Base-by-base conservation (phyloP, 2,113 vertebrate species). In the Capreolus pygargus region DNA sequence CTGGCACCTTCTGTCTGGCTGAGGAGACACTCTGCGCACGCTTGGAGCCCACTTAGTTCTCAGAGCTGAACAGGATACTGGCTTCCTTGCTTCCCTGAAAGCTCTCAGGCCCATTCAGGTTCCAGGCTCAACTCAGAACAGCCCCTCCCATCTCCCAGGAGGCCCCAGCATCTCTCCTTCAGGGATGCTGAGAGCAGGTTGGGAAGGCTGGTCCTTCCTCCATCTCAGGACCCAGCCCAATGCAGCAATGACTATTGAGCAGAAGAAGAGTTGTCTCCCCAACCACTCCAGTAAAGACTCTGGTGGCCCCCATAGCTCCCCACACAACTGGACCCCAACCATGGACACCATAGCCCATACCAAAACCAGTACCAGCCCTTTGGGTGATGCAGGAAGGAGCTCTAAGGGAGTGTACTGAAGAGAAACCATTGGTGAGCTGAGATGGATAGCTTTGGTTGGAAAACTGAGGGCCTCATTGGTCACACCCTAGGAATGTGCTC, bases 341-440 rank as follows among this genome's bases (percentile, higher is more conserved):
- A 21, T 36, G 45, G 43, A 21, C n/a, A 30, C 27, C 27, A 43
- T 17, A 15, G 43, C 9, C 61, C 0, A 0, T 10, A 33, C 19
- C 36, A 13, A 74, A 74, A 6, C 6, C 52, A 43, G 47, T 36
- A 81, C 11, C 30, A 89, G 36, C 84, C 54, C 3, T 36, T 47
- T 12, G 28, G 13, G 17, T 54, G n/a, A 3, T 0, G 0, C 11
- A 36, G 33, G 1, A 39, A 86, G 50, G 39, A 23, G 11, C 28
- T 28, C 16, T 9, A 23, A 33, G 27, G 21, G 78, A 47, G 39
- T 5, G 16, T 12, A 76, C 21, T 36, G 3, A 13, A 6, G 17
- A 10, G 54, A 60, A 28, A 10, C 27, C 47, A 23, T 39, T 5
- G 1, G 16, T 3, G 5, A 64, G 5, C 45, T 5, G 6, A 47